These are phyloP conservation scores for Elephas maximus DNA, from an alignment of 2,113 vertebrate species.

Conservation along the genomic window DNA sequence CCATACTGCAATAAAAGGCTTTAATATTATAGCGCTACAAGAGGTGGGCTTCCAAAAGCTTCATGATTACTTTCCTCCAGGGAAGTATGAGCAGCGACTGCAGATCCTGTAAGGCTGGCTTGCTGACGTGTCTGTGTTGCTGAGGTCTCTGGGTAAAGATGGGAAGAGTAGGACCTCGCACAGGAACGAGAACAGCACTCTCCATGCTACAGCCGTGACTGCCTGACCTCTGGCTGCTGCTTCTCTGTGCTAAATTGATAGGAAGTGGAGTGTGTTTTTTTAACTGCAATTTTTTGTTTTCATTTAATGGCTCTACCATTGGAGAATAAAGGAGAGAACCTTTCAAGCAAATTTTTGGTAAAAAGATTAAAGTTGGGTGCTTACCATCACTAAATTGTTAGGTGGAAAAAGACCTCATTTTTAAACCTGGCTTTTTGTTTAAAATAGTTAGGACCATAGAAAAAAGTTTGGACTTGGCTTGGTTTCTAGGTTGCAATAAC, in stretches of 20 bases:
- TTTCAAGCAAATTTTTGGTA: constrained; percentile 47
- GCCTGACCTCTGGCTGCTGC: not conserved
- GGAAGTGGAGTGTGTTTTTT: not conserved
- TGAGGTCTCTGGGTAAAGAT: not conserved
- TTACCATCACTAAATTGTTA: constrained; percentile 47
- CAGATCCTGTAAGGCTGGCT: not conserved
- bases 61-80: not conserved
- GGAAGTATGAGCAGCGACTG: not conserved
- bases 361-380: constrained; percentile 39
- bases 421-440: constrained; percentile 62
- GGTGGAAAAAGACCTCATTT: constrained; percentile 10
- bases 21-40: not conserved
- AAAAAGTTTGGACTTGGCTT: constrained; percentile 54
- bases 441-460: constrained; percentile 30
- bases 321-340: not conserved
- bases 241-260: not conserved
- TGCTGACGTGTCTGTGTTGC: not conserved
- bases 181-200: not conserved
- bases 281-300: not conserved
- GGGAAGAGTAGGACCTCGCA: not conserved
- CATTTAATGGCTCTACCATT: not conserved
- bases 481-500: constrained; percentile 66
- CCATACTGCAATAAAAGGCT: not conserved
- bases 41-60: not conserved
- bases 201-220: not conserved